Base-by-base conservation (phyloP, 1,140 invertebrate species). In the Brachionus asplanchnoidis region DNA sequence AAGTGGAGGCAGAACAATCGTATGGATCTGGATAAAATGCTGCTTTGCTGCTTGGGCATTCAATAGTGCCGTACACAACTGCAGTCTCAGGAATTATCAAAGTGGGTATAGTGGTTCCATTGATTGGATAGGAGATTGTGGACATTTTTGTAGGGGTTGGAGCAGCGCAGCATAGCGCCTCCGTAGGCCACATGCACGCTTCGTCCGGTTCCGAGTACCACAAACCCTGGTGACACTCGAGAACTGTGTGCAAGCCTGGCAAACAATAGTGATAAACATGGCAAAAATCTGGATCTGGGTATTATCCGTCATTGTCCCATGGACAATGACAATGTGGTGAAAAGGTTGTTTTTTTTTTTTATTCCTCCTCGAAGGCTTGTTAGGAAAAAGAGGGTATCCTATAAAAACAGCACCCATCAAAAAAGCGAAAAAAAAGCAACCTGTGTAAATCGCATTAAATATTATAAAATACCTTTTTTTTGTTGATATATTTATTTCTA, bases 1-100 rank as follows among this genome's bases (percentile, higher is more conserved):
- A 70, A 84, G 26, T 84, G 83, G 68, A 84, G 2, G 65, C 83
- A 32, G 83, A 84, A n/a, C 83, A 84, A 42, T 84, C 83, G 26
- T 50, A 75, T 77, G 83, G 83, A 53, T 84, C 83, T n/a, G 83
- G 66, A 77, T 36, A 73, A n/a, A 70, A 46, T 50, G 26, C 65
- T 23, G 40, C 26, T 9, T 65, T 40, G 2, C 9, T 32, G 1
- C 20, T 40, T 3, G 83, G 83, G 32, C 83, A 84, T 73, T 84
- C 65, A 32, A 84, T 84, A 5, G 68, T 46, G 8, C 65, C 65
- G 28, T 84, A 84, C n/a, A 73, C 50, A 14, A 65, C 26, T n/a
- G 56, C 80, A 17, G 65, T 68, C 44, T 84, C 53, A 11, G 65
- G n/a, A 6, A 42, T 73, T 8, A 83, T 32, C 11, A 66, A 20